These are phyloP conservation scores for Petrolisthes cinctipes DNA, from an alignment of 2,888 invertebrate genomes.

Conservation along the genomic window DNA sequence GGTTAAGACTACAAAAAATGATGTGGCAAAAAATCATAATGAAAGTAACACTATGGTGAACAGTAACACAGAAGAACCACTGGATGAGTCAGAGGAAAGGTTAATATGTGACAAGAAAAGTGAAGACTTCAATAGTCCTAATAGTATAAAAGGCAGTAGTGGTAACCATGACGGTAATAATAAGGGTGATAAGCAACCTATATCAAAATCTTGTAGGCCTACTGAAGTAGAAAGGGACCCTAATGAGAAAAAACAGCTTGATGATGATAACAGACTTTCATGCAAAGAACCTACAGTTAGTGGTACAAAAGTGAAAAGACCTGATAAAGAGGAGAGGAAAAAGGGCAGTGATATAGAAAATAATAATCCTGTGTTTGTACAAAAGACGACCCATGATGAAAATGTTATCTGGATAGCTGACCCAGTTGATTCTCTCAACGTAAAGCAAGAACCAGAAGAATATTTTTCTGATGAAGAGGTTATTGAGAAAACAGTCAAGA, in stretches of 20 bases:
- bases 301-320: neutral
- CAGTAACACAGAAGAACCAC: too few species aligned
- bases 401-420: neutral
- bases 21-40: slow-evolving; percentile 8
- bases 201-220: too few species aligned
- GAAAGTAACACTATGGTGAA: neutral
- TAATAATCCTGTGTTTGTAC: neutral
- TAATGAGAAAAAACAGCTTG: too few species aligned
- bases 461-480: slow-evolving; percentile 54
- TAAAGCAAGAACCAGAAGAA: slow-evolving; percentile 54
- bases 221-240: too few species aligned
- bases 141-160: too few species aligned
- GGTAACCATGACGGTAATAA: too few species aligned
- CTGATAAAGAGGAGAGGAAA: neutral
- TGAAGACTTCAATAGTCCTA: too few species aligned
- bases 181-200: too few species aligned
- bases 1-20: slow-evolving; percentile 33
- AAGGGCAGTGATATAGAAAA: neutral
- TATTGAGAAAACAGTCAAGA: slow-evolving; percentile 8
- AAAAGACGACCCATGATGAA: neutral
- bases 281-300: too few species aligned
- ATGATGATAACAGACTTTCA: too few species aligned
- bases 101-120: too few species aligned
- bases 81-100: too few species aligned
- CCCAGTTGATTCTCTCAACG: slow-evolving; percentile 18